Base-by-base conservation (phyloP, 2,888 invertebrate species). In the Drosophila siamana region DNA sequence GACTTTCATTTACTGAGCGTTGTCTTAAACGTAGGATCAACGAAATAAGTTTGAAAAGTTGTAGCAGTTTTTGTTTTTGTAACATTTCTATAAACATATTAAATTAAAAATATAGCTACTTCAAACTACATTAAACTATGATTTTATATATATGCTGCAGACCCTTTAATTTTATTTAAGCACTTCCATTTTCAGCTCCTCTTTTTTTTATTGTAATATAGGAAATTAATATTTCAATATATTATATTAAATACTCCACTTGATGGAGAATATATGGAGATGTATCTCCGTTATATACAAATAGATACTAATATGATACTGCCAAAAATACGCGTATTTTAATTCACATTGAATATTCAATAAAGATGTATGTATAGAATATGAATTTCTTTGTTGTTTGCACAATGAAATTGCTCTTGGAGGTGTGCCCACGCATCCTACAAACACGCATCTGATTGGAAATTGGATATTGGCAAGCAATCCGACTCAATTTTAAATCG, bases 401-500 rank as follows among this genome's bases (percentile, higher is more conserved):
- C 7, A 24, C 22, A 60, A 41, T 43, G 43, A 60, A 60, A 60
- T 51, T 51, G n/a, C 22, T 33, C n/a, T 52, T 52, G 8, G 24
- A 26, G 24, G 16, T 51, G 5, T 30, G 26, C 52, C 52, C 9
- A 52, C 52, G 26, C 52, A 16, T 28, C 26, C 15, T 5, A 3
- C n/a, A 41, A n/a, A 52, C 13, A 52, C 8, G 3, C 51, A 24
- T 48, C n/a, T 48, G 48, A 50, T 36, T 50, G 36, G 36, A 38
- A 38, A 38, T 38, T 38, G 6, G 36, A 41, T 19, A 62, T 63
- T 63, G 68, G 16, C 38, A 38, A 43, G 55, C 54, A 59, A 54
- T 38, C 16, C 22, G 19, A 51, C 13, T 9, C 50, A 71, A 74
- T 71, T 76, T 52, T 11, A 50, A 51, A 65, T 41, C 22, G 52